Evolutionary conservation across 1,140 invertebrate genomes (phyloP).

Genomic region (Tribolium castaneum): DNA sequence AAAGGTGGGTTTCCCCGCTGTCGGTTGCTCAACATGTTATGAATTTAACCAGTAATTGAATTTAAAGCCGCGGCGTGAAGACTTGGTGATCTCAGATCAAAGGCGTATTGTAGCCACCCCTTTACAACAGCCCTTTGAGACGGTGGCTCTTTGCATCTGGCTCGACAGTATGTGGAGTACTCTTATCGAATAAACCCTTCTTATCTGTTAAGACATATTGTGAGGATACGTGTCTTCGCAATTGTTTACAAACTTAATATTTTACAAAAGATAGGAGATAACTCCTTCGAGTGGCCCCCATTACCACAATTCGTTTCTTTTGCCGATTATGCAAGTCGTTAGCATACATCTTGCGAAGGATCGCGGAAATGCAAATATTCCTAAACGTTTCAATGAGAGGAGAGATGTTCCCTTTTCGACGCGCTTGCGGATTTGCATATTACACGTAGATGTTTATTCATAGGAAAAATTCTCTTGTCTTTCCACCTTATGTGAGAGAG

Average conservation of each 20-base stretch:
- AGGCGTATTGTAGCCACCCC: constrained; percentile 24
- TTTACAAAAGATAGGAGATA: too few relatives aligned
- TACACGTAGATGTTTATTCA: constrained; percentile 26
- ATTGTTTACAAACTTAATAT: neutral
- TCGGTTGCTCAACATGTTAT: constrained; percentile 30
- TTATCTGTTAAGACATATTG: constrained; percentile 25
- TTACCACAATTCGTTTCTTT: neutral
- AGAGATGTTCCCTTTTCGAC: constrained; percentile 19
- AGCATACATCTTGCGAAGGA: constrained; percentile 7
- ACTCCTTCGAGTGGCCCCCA: neutral
- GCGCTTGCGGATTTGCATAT: neutral
- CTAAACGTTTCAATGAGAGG: constrained; percentile 15
- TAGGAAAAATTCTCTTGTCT: constrained; percentile 18
- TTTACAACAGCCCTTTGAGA: constrained; percentile 37
- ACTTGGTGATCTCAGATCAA: constrained; percentile 44
- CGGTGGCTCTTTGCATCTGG: constrained; percentile 18
- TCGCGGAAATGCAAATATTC: constrained; percentile 13
- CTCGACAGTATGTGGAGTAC: constrained; percentile 14
- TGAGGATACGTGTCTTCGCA: neutral
- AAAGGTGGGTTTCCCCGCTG: constrained; percentile 16
- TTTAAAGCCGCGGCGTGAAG: constrained; percentile 43
- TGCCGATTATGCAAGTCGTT: neutral
- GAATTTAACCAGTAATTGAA: constrained; percentile 42
- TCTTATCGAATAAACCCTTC: constrained; percentile 28
- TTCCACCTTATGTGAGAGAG: neutral